Base-by-base conservation (phyloP, 1,140 invertebrate genomes). In the Ridgeia piscesae region DNA sequence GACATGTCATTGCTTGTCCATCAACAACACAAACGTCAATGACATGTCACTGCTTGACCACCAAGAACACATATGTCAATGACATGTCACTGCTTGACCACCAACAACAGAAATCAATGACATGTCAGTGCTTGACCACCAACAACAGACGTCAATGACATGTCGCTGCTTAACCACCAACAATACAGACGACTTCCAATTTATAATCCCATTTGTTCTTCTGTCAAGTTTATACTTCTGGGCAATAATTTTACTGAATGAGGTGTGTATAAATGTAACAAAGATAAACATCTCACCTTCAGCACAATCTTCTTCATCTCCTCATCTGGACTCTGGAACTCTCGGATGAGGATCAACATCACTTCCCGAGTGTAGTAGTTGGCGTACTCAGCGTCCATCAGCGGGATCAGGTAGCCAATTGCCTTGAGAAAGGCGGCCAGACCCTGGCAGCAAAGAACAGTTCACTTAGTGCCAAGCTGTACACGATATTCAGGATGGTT, bases 221-320 rank as follows among this genome's bases (percentile, higher is more conserved):
- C 42, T 11, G 42, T 42, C 42, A 42, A 42, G 42, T 42, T 42
- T 42, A 42, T 42, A 42, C 11, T 42, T 42, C 42, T 42, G 4
- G 11, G 42, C 42, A 42, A 42, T 42, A 11, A 4, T 42, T 11
- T 11, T 42, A 42, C 42, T 42, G 11, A n/a, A n/a, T n/a, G n/a
- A 42, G 98, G 42, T 42, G 42, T 42, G 42, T 42, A 42, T 6
- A 42, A 42, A 42, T 42, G 11, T n/a, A n/a, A n/a, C n/a, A n/a
- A n/a, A n/a, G n/a, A 50, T 50, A 77, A 77, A 77, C 27, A 98
- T 77, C 58, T 27, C 8, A 77, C 58, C 97, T 99, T 99, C 88
- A 99, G 97, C 0, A 99, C 99, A 96, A 99, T 99, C 95, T 99
- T 99, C 95, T 99, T 99, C 99, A 99, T 99, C 97, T 99, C 99